These are phyloP conservation scores for Telenomus remus DNA, from an alignment of 1,140 invertebrate genomes.

Conservation along the genomic window DNA sequence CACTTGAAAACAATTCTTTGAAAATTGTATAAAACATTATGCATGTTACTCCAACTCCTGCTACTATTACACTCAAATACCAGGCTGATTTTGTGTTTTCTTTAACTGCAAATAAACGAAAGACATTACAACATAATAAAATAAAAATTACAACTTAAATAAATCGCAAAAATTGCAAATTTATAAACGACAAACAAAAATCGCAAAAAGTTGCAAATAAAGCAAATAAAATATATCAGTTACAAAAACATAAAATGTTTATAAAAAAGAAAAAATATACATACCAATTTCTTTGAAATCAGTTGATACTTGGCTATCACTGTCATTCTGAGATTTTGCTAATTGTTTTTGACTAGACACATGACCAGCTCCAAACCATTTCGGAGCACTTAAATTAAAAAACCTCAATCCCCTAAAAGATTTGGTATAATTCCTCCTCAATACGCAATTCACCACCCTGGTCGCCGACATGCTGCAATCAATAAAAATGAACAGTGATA, in stretches of 20 bases:
- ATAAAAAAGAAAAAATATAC: conserved; percentile 6
- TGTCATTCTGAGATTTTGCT: conserved; percentile 45
- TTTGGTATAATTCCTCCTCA: conserved; percentile 42
- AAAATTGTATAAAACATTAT: conserved; percentile 89
- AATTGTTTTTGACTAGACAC: conserved; percentile 60
- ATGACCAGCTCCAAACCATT: conserved; percentile 30
- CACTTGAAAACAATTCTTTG: conserved; percentile 89
- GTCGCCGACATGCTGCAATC: conserved; percentile 62
- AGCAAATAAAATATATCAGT: background rate
- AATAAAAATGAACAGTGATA: background rate
- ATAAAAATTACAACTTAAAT: conserved; percentile 9
- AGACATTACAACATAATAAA: conserved; percentile 1
- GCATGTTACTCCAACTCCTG: conserved; percentile 85
- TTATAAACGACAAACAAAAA: too few species aligned
- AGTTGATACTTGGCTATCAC: conserved; percentile 60
- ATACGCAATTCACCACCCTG: conserved; percentile 58
- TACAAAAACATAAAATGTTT: too few species aligned
- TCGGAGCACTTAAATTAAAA: conserved; percentile 1
- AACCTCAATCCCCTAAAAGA: conserved; percentile 3
- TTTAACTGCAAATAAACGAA: conserved; percentile 79
- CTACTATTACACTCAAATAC: conserved; percentile 86
- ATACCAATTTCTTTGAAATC: conserved; percentile 68
- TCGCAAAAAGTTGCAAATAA: background rate
- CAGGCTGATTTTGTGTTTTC: conserved; percentile 90
- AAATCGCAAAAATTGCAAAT: conserved; percentile 1